Percentiles rank a stretch among this genome's conserved stretches.
phyloP scores from a whole-genome alignment of 2,888 invertebrate genomes.

The Drosophila kambysellisi region DNA sequence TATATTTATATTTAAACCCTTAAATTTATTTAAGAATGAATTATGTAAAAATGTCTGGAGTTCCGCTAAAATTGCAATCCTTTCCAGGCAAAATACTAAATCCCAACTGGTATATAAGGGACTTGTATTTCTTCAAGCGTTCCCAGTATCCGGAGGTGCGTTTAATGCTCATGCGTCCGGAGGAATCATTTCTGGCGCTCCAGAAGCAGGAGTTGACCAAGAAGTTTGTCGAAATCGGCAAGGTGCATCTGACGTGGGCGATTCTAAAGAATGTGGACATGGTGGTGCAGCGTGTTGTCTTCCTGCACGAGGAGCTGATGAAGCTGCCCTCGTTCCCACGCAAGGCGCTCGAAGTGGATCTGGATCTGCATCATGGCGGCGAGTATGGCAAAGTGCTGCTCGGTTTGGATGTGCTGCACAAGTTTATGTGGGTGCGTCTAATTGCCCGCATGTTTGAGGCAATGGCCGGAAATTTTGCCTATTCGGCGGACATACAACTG shows the following conservation, averaged over 20 bases:
- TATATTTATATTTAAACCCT: not conserved
- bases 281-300: slow-evolving; percentile 99
- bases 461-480: slow-evolving; percentile 98
- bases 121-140: slow-evolving; percentile 97
- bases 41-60: not conserved
- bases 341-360: slow-evolving; percentile 98
- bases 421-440: slow-evolving; percentile 99
- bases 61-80: not conserved
- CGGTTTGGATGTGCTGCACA: slow-evolving; percentile 98
- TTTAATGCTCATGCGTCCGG: slow-evolving; percentile 96
- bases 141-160: slow-evolving; percentile 99
- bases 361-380: slow-evolving; percentile 95
- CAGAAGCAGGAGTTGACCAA: slow-evolving; percentile 95
- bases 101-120: slow-evolving; percentile 97
- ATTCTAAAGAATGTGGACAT: slow-evolving; percentile 96
- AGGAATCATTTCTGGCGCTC: slow-evolving; percentile 94
- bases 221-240: slow-evolving; percentile 99
- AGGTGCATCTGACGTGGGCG: slow-evolving; percentile 96
- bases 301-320: slow-evolving; percentile 99
- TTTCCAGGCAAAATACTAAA: slow-evolving; percentile 96
- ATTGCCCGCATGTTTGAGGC: slow-evolving; percentile 99
- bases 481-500: slow-evolving; percentile 98
- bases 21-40: not conserved
- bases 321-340: slow-evolving; percentile 99
- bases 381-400: slow-evolving; percentile 95